Percentiles rank a stretch among this genome's conserved stretches.
phyloP scores from a whole-genome alignment of 2,888 invertebrate genomes.

The Digitonthophagus gazella region DNA sequence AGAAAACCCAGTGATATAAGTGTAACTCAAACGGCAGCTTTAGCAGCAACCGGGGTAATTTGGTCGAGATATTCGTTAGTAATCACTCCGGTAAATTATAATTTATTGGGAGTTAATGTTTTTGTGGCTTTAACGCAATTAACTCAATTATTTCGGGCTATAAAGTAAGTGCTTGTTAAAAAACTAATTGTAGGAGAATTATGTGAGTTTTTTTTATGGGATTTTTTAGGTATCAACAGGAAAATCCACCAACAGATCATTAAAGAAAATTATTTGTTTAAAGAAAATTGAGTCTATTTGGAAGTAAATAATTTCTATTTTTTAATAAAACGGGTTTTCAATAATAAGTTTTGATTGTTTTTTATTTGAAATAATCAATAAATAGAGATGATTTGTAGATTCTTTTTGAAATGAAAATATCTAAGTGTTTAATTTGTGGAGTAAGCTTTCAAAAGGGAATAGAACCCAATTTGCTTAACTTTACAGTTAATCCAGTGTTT shows the following conservation, averaged over 20 bases:
- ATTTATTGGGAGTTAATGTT: conserved; percentile 91
- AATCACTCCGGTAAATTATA: conserved; percentile 95
- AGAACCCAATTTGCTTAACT: no score
- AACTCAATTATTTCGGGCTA: conserved; percentile 76
- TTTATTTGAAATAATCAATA: no score
- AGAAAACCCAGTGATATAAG: conserved; percentile 90
- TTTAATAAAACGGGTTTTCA: conserved; percentile 8
- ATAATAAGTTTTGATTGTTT: no score
- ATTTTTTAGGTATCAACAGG: conserved; percentile 21
- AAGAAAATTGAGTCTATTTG: no score
- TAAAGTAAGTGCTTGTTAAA: conserved; percentile 46
- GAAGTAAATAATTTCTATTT: no score
- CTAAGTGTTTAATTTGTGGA: no score
- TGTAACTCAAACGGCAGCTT: conserved; percentile 73
- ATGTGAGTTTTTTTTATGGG: neutral
- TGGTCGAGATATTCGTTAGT: conserved; percentile 97
- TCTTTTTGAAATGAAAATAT: no score
- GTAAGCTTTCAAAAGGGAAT: no score
- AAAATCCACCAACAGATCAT: conserved; percentile 3
- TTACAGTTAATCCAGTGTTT: no score
- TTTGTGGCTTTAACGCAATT: conserved; percentile 88
- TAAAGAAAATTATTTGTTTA: conserved; percentile 14
- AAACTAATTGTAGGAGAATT: no score
- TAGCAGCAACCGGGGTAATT: conserved; percentile 85
- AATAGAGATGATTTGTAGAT: no score